Percentiles rank a stretch among this genome's conserved stretches.
phyloP scores from a whole-genome alignment of 92 coral and sea anemone species.

The Plumapathes pennacea region DNA sequence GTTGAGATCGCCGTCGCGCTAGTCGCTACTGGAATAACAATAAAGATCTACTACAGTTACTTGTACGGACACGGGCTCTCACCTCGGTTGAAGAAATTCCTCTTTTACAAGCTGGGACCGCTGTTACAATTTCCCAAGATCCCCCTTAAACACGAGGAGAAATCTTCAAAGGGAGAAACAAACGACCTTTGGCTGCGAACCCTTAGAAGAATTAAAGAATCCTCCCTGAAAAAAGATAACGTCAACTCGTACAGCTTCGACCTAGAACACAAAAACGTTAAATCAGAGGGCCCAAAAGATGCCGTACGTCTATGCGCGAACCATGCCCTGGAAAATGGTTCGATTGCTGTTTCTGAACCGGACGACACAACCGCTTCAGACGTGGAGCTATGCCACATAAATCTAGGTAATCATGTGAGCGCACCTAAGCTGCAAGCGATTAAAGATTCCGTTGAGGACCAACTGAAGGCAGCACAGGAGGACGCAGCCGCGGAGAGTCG shows the following conservation, averaged over 20 bases:
- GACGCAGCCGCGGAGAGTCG: constrained; percentile 49
- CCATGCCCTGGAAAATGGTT: background rate
- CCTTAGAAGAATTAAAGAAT: constrained; percentile 8
- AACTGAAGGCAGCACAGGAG: constrained; percentile 47
- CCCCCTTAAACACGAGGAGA: background rate
- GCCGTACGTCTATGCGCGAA: background rate
- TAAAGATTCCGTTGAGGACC: constrained; percentile 9
- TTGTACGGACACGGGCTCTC: constrained; percentile 50
- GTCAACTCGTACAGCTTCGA: constrained; percentile 12
- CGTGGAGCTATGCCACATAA: background rate
- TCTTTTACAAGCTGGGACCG: constrained; percentile 65
- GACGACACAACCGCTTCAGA: background rate
- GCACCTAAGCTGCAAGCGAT: too few species aligned
- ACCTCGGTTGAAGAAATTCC: constrained; percentile 33
- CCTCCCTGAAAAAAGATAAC: background rate
- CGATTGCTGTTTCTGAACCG: background rate
- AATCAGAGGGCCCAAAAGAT: background rate
- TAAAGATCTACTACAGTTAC: constrained; percentile 77
- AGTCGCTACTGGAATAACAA: constrained; percentile 77
- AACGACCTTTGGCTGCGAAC: too few species aligned
- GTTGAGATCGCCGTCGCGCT: constrained; percentile 81
- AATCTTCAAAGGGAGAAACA: constrained; percentile 3
- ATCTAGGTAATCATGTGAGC: too few species aligned
- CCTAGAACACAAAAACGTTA: background rate
- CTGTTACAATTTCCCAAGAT: background rate